Conservation (phyloP, 2,797 vertebrate species). For the Pipistrellus pygmaeus region DNA sequence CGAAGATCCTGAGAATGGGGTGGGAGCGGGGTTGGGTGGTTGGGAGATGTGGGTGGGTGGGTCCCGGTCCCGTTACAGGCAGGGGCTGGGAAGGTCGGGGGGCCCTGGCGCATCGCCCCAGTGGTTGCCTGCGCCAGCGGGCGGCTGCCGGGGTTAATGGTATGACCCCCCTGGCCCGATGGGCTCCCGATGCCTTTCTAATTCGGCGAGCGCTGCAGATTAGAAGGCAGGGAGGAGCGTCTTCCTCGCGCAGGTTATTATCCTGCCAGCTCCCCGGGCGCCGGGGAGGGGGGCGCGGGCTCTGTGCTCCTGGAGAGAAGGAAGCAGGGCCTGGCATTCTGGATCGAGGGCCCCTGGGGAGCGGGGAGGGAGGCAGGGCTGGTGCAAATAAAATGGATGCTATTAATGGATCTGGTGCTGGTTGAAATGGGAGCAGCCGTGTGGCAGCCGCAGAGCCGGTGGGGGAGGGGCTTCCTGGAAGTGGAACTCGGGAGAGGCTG, state of each 20-base stretch:
- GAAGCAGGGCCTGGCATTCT: constrained; percentile 81
- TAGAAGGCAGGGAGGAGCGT: constrained; percentile 80
- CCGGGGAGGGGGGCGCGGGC: constrained; percentile 79
- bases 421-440: constrained; percentile 75
- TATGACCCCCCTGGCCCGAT: constrained; percentile 62
- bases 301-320: constrained; percentile 81
- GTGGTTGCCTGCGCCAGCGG: neutral
- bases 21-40: neutral
- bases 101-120: neutral
- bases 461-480: constrained; percentile 46
- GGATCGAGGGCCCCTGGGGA: constrained; percentile 78
- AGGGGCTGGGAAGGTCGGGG: neutral
- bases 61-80: neutral
- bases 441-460: constrained; percentile 19
- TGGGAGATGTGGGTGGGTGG: neutral
- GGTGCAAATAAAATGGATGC: constrained; percentile 81
- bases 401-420: constrained; percentile 81
- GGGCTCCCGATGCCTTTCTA: constrained; percentile 81
- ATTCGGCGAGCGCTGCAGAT: constrained; percentile 81
- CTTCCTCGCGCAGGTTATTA: constrained; percentile 83
- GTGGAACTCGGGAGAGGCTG: constrained; percentile 12
- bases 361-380: constrained; percentile 65
- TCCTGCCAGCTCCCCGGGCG: constrained; percentile 79
- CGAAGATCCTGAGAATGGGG: neutral
- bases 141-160: constrained; percentile 78